Percentiles rank a stretch among this genome's conserved stretches.
Conservation (phyloP, 2,888 invertebrate genomes). For the Lepidochrysops patricia region DNA sequence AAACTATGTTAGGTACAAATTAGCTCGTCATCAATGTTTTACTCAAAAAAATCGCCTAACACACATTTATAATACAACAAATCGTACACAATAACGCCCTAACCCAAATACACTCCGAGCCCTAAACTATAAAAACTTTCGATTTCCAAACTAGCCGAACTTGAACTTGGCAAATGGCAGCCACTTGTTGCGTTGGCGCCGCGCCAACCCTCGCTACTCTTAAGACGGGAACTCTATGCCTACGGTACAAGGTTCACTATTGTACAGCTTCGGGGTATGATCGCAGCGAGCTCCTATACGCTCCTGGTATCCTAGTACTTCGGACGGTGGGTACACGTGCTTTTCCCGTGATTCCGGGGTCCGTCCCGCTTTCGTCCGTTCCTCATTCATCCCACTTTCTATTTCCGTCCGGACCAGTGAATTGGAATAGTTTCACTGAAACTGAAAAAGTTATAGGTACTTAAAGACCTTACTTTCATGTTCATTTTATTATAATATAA, state of each 20-base stretch:
- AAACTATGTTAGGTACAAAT: too few species aligned
- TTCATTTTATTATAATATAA: too few species aligned
- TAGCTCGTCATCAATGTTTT: too few species aligned
- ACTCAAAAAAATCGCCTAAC: too few species aligned
- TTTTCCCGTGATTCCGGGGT: neutral
- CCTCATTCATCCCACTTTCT: neutral
- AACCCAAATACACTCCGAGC: neutral
- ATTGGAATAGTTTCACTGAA: too few species aligned
- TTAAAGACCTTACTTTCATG: too few species aligned
- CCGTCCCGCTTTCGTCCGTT: neutral
- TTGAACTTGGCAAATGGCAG: conserved; percentile 30
- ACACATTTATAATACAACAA: too few species aligned
- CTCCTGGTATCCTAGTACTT: neutral
- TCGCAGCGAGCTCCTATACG: neutral
- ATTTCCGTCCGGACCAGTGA: too few species aligned
- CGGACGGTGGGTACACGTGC: neutral
- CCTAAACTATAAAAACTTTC: conserved; percentile 1
- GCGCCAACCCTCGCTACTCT: conserved; percentile 24
- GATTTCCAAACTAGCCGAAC: conserved; percentile 19
- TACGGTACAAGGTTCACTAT: neutral
- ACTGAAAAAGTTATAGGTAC: too few species aligned
- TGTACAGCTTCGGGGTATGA: neutral
- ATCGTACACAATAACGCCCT: neutral
- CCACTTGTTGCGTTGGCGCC: conserved; percentile 36
- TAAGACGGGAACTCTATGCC: neutral